Evolutionary conservation across 2,888 invertebrate species (phyloP).

Genomic region (Lathronympha strigana): DNA sequence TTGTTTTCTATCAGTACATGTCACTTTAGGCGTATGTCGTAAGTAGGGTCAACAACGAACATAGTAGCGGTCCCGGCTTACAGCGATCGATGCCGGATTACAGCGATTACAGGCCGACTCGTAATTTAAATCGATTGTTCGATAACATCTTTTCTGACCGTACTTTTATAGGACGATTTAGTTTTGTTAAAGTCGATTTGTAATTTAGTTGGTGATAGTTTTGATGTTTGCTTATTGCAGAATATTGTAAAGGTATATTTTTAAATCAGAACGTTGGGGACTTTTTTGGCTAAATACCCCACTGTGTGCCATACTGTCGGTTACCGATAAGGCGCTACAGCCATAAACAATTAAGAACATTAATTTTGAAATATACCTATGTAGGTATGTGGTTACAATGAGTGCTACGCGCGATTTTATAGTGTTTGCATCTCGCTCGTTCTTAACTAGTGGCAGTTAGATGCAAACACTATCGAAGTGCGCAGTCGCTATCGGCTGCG

Average conservation of each 20-base stretch:
- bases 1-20: slow-evolving; percentile 21
- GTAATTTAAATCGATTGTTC: slow-evolving; percentile 64
- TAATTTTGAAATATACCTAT: no score
- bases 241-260: not conserved
- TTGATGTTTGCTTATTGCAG: not conserved
- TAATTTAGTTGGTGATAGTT: slow-evolving; percentile 2
- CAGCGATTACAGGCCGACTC: slow-evolving; percentile 58
- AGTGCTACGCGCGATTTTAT: no score
- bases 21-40: slow-evolving; percentile 38
- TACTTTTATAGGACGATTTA: slow-evolving; percentile 50
- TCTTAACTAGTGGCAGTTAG: no score
- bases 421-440: no score
- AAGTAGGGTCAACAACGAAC: slow-evolving; percentile 63
- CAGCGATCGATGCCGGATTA: slow-evolving; percentile 66
- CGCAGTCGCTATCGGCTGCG: no score
- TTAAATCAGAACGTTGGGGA: not conserved
- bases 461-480: no score
- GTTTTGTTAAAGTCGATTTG: slow-evolving; percentile 44
- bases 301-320: no score
- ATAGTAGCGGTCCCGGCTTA: slow-evolving; percentile 53
- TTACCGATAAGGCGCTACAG: no score
- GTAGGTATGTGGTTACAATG: no score
- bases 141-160: slow-evolving; percentile 54
- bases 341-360: no score
- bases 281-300: no score